Base-by-base conservation (phyloP, 2,888 invertebrate species). In the Crematogaster levior region DNA sequence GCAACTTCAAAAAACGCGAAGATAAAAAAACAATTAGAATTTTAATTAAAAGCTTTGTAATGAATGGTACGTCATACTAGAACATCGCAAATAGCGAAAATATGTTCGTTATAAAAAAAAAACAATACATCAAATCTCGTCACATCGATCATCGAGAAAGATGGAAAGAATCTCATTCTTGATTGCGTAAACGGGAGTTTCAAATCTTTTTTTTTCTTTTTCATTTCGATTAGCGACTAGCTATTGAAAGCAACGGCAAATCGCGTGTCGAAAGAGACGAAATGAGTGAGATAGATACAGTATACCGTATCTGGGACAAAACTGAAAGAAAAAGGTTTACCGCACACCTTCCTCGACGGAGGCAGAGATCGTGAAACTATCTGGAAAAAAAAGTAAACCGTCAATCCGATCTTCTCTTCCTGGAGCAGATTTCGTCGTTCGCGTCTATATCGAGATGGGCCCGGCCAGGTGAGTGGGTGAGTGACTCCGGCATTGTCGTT, bases 401-500 rank as follows among this genome's bases (percentile, higher is more conserved):
- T 84, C 79, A 43, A 77, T 83, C 73, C 51, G 46, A 30, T 58
- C 75, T 63, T 12, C 77, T 66, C 74, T 86, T 84, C 73, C 70
- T 40, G 80, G 46, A 68, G 72, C 72, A 72, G 83, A 89, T 86
- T 87, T 88, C 89, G 89, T 84, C 81, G 66, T 75, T 80, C 84
- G 86, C 79, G 83, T 86, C 84, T 89, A 88, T 89, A 88, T 88
- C 88, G 89, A 88, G 84, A 83, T 84, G 74, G 85, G 79, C 51
- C 85, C 81, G 73, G 60, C 68, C 53, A 87, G 80, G 82, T 83
- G 87, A 86, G 88, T 86, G 85, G 93, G 93, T 93, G 93, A 93
- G 90, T 93, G 92, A 93, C 91, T 93, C 86, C 82, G 89, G 91
- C 90, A 94, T 93, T 94, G 94, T 94, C 93, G 91, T 91, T 90